Base-by-base conservation (phyloP, 2,113 vertebrate genomes). In the Myxocyprinus asiaticus region DNA sequence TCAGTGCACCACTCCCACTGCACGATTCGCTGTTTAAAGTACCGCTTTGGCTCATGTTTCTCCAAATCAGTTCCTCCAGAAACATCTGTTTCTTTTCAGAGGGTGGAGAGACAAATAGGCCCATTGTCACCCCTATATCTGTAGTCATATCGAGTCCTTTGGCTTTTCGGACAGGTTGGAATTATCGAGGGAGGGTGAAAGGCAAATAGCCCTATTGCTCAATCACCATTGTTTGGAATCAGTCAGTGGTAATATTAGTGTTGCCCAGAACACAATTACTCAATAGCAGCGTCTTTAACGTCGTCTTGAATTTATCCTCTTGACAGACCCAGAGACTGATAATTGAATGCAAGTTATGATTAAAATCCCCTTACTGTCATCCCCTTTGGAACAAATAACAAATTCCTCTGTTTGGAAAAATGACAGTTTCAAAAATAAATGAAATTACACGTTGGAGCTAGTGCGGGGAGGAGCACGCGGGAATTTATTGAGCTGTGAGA, bases 381-480 rank as follows among this genome's bases (percentile, higher is more conserved):
- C 92, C 94, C 83, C 81, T 78, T 94, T 94, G 94, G 94, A 95
- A 94, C 93, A 94, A 94, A 95, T 95, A 95, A 95, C 96, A 96
- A 95, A 96, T 95, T 95, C 94, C 94, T 94, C 94, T 95, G 94
- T 95, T 95, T 95, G 92, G 94, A 95, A 96, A 88, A 95, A 95
- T 96, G 95, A 96, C 95, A 95, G 94, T 95, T 95, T 95, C 95
- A 95, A 96, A 96, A 96, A 96, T 95, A 95, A 94, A 95, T 93
- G 94, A 96, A 96, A 96, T 96, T 96, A 95, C 94, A 95, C 93
- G 94, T 96, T 95, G 94, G 94, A 94, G 94, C 93, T 93, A 15
- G 14, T 50, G 44, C 51, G 44, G 44, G 74, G 77, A 75, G 94
- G 95, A 94, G 94, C 93, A 91, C 94, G 91, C 95, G 94, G 93